Evolutionary conservation across 2,888 invertebrate species (phyloP).

Genomic region (Eurois occulta): DNA sequence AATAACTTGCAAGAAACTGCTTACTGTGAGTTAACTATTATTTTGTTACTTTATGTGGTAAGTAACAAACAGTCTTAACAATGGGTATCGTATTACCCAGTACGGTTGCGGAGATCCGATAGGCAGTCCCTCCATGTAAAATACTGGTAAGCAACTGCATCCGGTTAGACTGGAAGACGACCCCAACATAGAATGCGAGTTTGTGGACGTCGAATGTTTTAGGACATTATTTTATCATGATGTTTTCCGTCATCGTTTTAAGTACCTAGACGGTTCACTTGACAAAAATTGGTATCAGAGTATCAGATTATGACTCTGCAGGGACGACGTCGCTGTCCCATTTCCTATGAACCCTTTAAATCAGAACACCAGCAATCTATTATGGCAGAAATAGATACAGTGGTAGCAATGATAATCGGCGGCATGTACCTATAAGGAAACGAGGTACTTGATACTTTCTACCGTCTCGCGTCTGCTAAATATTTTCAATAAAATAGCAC

Average conservation of each 20-base stretch:
- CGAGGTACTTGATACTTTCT: background rate
- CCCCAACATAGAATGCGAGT: background rate
- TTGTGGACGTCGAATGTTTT: background rate
- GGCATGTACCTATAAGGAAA: background rate
- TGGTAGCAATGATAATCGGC: too few relatives aligned
- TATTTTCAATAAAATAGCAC: background rate
- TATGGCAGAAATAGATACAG: background rate
- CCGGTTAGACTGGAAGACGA: background rate
- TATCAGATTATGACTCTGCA: background rate
- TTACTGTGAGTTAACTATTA: constrained; percentile 1
- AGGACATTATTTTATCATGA: background rate
- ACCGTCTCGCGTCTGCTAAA: background rate
- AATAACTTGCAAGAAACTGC: constrained; percentile 7
- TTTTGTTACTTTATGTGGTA: background rate
- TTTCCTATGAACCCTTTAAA: background rate
- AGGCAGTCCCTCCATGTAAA: too few relatives aligned
- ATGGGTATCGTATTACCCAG: too few relatives aligned
- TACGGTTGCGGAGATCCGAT: too few relatives aligned
- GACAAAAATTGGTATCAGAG: background rate
- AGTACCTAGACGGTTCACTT: background rate
- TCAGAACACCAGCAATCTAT: background rate
- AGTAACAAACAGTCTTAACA: background rate
- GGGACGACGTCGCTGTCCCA: background rate
- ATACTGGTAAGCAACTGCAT: too few relatives aligned
- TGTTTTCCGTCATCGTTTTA: background rate